Base-by-base conservation (phyloP, 2,113 vertebrate genomes). In the Peromyscus maniculatus region DNA sequence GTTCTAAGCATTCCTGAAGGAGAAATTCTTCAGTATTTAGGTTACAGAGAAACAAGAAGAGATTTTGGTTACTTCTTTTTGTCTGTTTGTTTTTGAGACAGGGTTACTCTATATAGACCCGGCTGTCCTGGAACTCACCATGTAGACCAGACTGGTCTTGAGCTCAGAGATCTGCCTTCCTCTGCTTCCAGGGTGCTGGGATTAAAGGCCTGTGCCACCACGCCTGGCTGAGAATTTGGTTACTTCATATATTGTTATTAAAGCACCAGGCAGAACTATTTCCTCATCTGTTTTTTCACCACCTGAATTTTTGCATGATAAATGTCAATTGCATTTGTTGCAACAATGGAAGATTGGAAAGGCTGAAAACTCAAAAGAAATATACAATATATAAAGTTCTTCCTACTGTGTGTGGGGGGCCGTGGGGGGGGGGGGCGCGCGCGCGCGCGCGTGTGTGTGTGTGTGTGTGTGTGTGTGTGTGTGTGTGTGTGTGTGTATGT, bases 1-100 rank as follows among this genome's bases (percentile, higher is more conserved):
- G 2, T 83, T 52, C 72, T 72, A 77, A 94, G 43, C 78, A 16
- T 77, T 83, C 19, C 26, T 89, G 87, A 80, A 96, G 75, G 89
- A 92, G 19, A 75, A 33, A 84, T 84, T 87, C 46, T 90, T 91
- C 77, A 78, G 83, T 46, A 88, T 86, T 57, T 96, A 78, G 72
- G 19, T 74, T 57, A 11, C n/a, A 64, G 87, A 92, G 55, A 80
- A 16, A 2, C 17, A 91, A 67, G 31, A 82, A 88, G 26, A 91
- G 43, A 83, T 77, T 93, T 87, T 21, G 3, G 15, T 89, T 86
- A 21, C 62, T 71, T 26, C 19, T n/a, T 62, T 83, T 83, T 83
- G 36, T 9, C 26, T 78, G 28, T 52, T 33, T 80, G 16, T 39
- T 64, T 64, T 22, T 4, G n/a, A 9, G 57, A 39, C n/a, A 84